These are phyloP conservation scores for Orgyia antiqua DNA, from an alignment of 2,888 invertebrate species.

Conservation along the genomic window DNA sequence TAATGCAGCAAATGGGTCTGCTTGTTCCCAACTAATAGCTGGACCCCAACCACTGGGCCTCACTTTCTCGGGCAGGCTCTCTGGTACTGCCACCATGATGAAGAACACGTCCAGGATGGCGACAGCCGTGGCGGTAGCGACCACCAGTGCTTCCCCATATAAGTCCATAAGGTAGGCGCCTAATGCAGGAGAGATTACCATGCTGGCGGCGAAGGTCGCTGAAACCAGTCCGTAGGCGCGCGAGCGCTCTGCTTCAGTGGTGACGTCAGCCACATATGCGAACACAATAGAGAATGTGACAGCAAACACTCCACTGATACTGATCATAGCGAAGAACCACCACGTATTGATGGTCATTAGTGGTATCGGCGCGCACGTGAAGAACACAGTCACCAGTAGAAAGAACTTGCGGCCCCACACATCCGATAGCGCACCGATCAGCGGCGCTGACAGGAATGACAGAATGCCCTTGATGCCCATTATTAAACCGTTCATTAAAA, in stretches of 20 bases:
- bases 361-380: slow-evolving; percentile 99
- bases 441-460: slow-evolving; percentile 97
- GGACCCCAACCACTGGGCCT: slow-evolving; percentile 88
- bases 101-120: slow-evolving; percentile 98
- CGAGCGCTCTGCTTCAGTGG: slow-evolving; percentile 96
- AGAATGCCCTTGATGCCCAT: slow-evolving; percentile 99
- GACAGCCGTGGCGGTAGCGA: slow-evolving; percentile 96
- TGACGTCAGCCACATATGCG: slow-evolving; percentile 99
- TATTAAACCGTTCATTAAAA: slow-evolving; percentile 99
- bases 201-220: slow-evolving; percentile 98
- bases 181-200: slow-evolving; percentile 98
- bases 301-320: slow-evolving; percentile 98
- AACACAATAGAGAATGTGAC: slow-evolving; percentile 99
- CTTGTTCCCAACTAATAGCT: slow-evolving; percentile 97
- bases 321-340: slow-evolving; percentile 99
- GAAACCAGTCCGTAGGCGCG: slow-evolving; percentile 98
- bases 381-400: slow-evolving; percentile 97
- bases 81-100: slow-evolving; percentile 98
- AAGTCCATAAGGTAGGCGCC: slow-evolving; percentile 93
- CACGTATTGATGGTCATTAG: slow-evolving; percentile 99
- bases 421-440: slow-evolving; percentile 98
- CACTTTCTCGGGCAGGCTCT: slow-evolving; percentile 96
- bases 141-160: slow-evolving; percentile 91
- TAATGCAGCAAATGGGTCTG: slow-evolving; percentile 97
- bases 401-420: slow-evolving; percentile 99